Base-by-base conservation (phyloP, 1,140 invertebrate species). In the Halyomorpha halys region DNA sequence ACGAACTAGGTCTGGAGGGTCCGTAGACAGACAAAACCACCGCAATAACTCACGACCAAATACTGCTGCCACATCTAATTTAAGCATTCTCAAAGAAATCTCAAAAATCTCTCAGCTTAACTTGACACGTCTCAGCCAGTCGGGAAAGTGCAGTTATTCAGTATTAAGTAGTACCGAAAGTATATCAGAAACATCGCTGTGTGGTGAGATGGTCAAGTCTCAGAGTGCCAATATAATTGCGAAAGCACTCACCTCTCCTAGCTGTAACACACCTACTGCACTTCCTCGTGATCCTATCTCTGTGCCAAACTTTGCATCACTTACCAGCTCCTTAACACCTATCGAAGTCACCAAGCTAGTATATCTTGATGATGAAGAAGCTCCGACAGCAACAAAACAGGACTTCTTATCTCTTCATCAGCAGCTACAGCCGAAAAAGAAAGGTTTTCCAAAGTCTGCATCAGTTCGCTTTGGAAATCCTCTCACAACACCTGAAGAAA, bases 101-200 rank as follows among this genome's bases (percentile, higher is more conserved):
- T 83, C 84, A 2, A 86, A 87, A 72, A 70, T 88, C 5, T 87
- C 85, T 5, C 82, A 86, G 68, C 81, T 87, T 65, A 86, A 86
- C 73, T 74, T 87, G 39, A 83, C 85, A 0, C 77, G 83, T 59
- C 74, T 86, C 2, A 83, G 82, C 64, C 80, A 83, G 62, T 77
- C 78, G 8, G 83, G 77, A 27, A 82, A 83, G 70, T 85, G 85
- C 72, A 87, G 82, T 67, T 88, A 87, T 72, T 83, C 80, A 25
- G 84, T 85, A 15, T 75, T 88, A n/a, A 81, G 79, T 44, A 71
- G 69, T 61, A 70, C 66, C 21, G 71, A 70, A 62, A 72, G 71
- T 56, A 64, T 71, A 11, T 68, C 66, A 39, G 60, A 70, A 63
- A 56, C 59, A 13, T 68, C 67, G 14, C 67, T 67, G 15, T 64